Evolutionary conservation across 1,140 invertebrate species (phyloP), one percentile per base, ranked within the genome.

Genomic region (Thalassaphorura encarpata): DNA sequence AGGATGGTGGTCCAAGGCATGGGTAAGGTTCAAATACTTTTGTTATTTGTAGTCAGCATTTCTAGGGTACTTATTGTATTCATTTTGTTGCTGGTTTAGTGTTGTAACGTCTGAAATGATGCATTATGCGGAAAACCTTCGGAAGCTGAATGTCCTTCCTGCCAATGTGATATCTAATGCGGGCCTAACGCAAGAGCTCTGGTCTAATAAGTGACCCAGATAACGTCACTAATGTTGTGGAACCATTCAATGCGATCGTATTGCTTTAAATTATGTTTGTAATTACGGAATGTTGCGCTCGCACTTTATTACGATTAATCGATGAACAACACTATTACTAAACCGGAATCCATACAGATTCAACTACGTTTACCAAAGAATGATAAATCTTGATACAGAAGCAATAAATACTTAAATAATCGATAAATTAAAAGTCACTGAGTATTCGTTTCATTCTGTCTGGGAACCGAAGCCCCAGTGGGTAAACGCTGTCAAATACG

Each of bases 1-100:
- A 92, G 66, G 90, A 97, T 74, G 93, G 92, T 40, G 91, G 92
- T 29, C 92, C 94, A 1, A 88, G 95, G 68, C 92, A 97, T 71
- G 93, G 92, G 80, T 82, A 70, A 73, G 70, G 68, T 59, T 16
- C 2, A 8, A 43, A 51, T 21, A 19, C 31, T n/a, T 6, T 42
- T 49, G 24, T 41, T n/a, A 5, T 39, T 11, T 49, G 46, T n/a
- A n/a, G n/a, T n/a, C n/a, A n/a, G n/a, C n/a, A n/a, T n/a, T n/a
- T n/a, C n/a, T n/a, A n/a, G n/a, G n/a, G 23, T 52, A 36, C 41
- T 13, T 5, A 52, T 15, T n/a, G n/a, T 11, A 11, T 36, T 8
- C 26, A 13, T 23, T 29, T 24, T 45, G 24, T 52, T 36, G 24
- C 58, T 58, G 8, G 8, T 76, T 48, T 68, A 82, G 81, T 45